Percentiles rank a stretch among this genome's conserved stretches.
These are phyloP conservation scores for Chymomyza costata DNA, from an alignment of 1,140 invertebrate species.

Conservation along the genomic window DNA sequence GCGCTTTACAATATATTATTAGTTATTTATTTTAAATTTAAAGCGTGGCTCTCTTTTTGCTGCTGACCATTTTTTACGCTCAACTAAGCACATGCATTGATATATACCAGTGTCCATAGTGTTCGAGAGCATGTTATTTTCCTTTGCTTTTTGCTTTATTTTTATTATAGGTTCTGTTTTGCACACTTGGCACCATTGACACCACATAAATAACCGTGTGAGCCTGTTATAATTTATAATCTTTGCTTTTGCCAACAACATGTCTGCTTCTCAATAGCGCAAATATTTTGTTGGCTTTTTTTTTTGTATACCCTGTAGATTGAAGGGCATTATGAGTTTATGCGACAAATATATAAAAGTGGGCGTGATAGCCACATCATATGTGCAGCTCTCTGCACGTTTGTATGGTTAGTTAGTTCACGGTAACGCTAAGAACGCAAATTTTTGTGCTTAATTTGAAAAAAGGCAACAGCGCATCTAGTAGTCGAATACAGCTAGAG, in stretches of 20 bases:
- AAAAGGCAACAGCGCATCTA: no score
- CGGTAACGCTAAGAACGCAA: no score
- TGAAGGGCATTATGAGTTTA: no score
- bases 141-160: not conserved
- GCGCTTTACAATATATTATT: constrained; percentile 23
- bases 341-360: no score
- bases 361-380: no score
- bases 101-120: constrained; percentile 29
- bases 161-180: constrained; percentile 2
- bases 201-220: constrained; percentile 67
- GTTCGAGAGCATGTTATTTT: not conserved
- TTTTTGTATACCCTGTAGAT: not conserved
- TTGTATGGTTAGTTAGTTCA: no score
- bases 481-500: not conserved
- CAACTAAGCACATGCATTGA: constrained; percentile 67
- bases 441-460: no score
- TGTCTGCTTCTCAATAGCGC: constrained; percentile 23
- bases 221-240: constrained; percentile 72
- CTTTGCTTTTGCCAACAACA: constrained; percentile 41
- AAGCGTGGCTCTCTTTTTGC: not conserved
- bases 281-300: constrained; percentile 29
- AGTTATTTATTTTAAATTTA: no score
- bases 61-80: constrained; percentile 49
- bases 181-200: constrained; percentile 50
- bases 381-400: no score